Conservation (phyloP, 2,888 invertebrate genomes). For the Drosophila kambysellisi region DNA sequence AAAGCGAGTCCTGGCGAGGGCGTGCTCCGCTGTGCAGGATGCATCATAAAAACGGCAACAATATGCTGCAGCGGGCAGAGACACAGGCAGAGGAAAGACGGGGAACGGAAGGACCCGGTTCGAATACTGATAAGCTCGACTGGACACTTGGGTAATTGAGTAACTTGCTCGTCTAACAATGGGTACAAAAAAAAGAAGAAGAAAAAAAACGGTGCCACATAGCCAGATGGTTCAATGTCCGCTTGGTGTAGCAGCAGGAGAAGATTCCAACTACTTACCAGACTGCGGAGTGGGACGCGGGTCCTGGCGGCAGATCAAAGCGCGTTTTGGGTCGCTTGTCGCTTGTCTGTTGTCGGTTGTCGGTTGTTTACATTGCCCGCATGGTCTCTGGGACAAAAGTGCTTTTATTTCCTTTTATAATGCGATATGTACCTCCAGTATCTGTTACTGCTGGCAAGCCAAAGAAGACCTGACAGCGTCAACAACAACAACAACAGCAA, state of each 20-base stretch:
- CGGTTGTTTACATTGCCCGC: conserved; percentile 53
- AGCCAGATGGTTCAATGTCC: conserved; percentile 69
- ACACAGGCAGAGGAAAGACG: background rate
- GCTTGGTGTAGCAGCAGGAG: conserved; percentile 28
- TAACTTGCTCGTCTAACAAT: conserved; percentile 55
- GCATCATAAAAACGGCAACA: conserved; percentile 44
- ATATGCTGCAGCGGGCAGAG: conserved; percentile 18
- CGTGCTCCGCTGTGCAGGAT: conserved; percentile 23
- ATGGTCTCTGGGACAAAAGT: conserved; percentile 43
- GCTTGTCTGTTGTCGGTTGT: conserved; percentile 28
- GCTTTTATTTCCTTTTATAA: conserved; percentile 64
- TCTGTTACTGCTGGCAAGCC: conserved; percentile 43
- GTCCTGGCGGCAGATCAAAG: conserved; percentile 54
- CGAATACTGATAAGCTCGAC: conserved; percentile 66
- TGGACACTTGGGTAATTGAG: conserved; percentile 78
- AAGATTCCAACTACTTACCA: conserved; percentile 8
- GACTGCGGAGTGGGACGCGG: background rate
- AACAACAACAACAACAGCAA: conserved; percentile 14
- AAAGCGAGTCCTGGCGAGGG: conserved; percentile 42
- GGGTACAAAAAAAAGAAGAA: conserved; percentile 2
- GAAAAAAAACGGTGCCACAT: conserved; percentile 10
- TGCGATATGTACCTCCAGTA: conserved; percentile 49
- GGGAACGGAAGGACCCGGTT: conserved; percentile 25
- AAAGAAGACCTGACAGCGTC: conserved; percentile 33
- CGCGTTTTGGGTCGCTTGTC: conserved; percentile 43